Conservation (phyloP, 2,888 invertebrate genomes). For the Eupithecia dodoneata region DNA sequence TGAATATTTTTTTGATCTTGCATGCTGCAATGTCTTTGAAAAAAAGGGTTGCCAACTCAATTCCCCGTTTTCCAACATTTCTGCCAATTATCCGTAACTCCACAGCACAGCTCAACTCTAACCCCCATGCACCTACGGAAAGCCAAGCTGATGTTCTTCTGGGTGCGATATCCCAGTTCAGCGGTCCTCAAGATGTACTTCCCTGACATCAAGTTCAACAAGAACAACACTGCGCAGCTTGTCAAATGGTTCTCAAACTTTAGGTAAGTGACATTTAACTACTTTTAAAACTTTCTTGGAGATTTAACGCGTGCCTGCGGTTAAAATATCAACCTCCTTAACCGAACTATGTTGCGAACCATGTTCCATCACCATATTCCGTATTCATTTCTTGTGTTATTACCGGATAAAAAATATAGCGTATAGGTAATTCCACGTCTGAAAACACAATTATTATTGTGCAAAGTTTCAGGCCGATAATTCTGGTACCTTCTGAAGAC, state of each 20-base stretch:
- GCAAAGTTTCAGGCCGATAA: not conserved
- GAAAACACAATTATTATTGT: not conserved
- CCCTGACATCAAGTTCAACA: slow-evolving; percentile 99
- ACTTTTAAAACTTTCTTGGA: not conserved
- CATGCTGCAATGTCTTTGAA: not conserved
- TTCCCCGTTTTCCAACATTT: slow-evolving; percentile 9
- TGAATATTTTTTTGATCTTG: not conserved
- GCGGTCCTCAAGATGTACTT: slow-evolving; percentile 99
- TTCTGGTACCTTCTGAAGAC: not conserved
- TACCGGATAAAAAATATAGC: not conserved
- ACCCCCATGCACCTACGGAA: slow-evolving; percentile 99
- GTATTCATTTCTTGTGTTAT: not conserved
- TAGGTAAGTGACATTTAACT: slow-evolving; percentile 89
- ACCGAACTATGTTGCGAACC: too few relatives aligned
- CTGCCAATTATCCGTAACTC: slow-evolving; percentile 88
- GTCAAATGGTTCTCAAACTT: slow-evolving; percentile 99
- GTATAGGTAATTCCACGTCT: not conserved
- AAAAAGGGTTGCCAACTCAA: slow-evolving; percentile 8
- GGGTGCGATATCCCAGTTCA: slow-evolving; percentile 99
- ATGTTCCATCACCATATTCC: too few relatives aligned
- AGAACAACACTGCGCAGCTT: slow-evolving; percentile 99
- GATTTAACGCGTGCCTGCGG: not conserved
- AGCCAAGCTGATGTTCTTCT: slow-evolving; percentile 99
- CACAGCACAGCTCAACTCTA: slow-evolving; percentile 96
- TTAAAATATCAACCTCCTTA: not conserved